These are phyloP conservation scores for Yasuhikotakia modesta DNA, from an alignment of 2,797 vertebrate genomes.

Conservation along the genomic window DNA sequence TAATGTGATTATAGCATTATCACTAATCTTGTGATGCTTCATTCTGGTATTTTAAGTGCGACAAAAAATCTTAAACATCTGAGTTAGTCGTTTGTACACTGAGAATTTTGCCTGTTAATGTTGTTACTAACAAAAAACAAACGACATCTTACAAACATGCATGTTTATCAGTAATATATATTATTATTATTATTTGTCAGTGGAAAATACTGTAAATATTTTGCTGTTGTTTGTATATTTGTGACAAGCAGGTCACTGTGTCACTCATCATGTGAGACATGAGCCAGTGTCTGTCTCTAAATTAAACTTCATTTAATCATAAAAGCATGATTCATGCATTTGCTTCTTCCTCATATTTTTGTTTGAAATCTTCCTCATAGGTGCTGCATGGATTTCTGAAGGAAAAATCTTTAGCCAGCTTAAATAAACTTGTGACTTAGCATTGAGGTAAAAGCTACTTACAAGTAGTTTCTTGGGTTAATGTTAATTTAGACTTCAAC, in stretches of 20 bases:
- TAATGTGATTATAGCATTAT: conserved; percentile 46
- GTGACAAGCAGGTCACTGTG: neutral
- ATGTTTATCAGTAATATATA: neutral
- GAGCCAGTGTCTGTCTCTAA: conserved; percentile 2
- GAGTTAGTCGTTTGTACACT: neutral
- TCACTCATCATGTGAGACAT: neutral
- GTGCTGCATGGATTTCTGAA: too few relatives aligned
- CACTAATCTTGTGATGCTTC: conserved; percentile 23
- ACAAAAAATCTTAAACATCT: neutral
- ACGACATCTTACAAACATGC: too few relatives aligned
- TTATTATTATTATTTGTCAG: neutral
- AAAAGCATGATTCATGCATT: neutral
- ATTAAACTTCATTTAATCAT: neutral
- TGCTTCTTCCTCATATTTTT: too few relatives aligned
- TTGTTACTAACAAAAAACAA: neutral
- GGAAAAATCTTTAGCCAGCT: too few relatives aligned
- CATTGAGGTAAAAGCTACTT: too few relatives aligned
- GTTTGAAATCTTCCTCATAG: too few relatives aligned
- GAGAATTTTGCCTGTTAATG: neutral
- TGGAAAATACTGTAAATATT: neutral
- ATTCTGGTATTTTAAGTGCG: conserved; percentile 14
- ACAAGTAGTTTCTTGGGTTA: too few relatives aligned
- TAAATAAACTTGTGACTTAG: too few relatives aligned
- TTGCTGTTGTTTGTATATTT: neutral
- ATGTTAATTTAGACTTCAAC: too few relatives aligned